Evolutionary conservation across 2,888 invertebrate genomes (phyloP), one percentile per base, ranked within the genome.

Genomic region (Hemistola chrysoprasaria): DNA sequence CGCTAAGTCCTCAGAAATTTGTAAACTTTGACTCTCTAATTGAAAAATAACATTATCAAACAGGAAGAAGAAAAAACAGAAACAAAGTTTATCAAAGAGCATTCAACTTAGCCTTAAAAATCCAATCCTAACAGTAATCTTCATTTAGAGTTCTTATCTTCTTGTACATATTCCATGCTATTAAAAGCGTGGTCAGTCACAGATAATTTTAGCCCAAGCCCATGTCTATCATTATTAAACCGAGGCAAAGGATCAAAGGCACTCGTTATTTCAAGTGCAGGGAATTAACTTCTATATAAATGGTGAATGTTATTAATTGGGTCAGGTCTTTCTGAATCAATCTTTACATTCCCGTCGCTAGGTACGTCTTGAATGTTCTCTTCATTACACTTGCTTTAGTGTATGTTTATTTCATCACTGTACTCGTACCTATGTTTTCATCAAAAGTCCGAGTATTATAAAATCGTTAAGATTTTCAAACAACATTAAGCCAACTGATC

Each of bases 211-310:
- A 32, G 41, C 37, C 11, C 9, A 23, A 36, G 26, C 35, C 39
- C 35, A 24, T 36, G 52, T 47, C 52, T 39, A 44, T 49, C 46
- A 47, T 49, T 22, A 46, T 49, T 49, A 47, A 49, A 16, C 16
- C 16, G 16, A 16, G 16, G 39, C 30, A 37, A 41, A 34, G 29
- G 43, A 52, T 52, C 52, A 52, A 49, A 52, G 41, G 25, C 26
- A 51, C 32, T 42, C 45, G 27, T 45, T 50, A 31, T 52, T 40
- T 41, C 39, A 41, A 47, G 39, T 40, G 33, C 29, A 37, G 29
- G 16, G 20, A 46, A 32, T 42, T 36, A 36, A 22, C 10, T 39
- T 25, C 38, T 9, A 23, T 24, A 9, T 28, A 23, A 35, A 44
- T 22, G 28, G 26, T 9, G 24, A 26, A 43, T 47, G 29, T 23